Evolutionary conservation across 1,140 invertebrate genomes (phyloP), one percentile per base, ranked within the genome.

Genomic region (Camponotus vicinus): DNA sequence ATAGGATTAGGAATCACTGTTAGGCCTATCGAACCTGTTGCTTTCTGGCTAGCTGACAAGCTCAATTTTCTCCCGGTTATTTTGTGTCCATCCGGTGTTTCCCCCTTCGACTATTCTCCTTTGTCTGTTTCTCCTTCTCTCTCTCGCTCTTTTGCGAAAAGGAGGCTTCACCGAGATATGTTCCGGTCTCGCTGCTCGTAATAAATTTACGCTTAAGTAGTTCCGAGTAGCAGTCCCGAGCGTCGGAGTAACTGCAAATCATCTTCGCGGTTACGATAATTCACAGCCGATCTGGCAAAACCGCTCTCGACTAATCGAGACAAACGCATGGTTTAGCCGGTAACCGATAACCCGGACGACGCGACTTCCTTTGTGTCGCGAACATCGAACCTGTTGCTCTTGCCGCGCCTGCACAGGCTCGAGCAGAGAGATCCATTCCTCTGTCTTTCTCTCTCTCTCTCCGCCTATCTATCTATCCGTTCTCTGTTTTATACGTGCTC

Each of bases 381-480:
- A 73, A 85, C 49, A 59, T 55, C 86, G 88, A 88, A 90, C 89
- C 89, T 90, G 89, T 90, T 90, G 89, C 89, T 85, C 64, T 66
- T 40, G 71, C 45, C 32, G 66, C 42, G 52, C 49, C 40, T 80
- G 85, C 84, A 42, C 87, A 69, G 66, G 85, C 49, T 18, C 42
- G 66, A 34, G 37, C 8, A 55, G 34, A 55, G 34, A 55, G 55
- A 21, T 21, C 78, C 61, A 57, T 64, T 55, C 78, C 61, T 18
- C 59, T 67, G 42, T 79, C 32, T 15, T 15, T 59, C 77, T 55
- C 32, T 85, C 61, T 18, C 21, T 55, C 77, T 67, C 4, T 67
- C 61, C 21, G 3, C 11, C 66, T 37, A 42, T 57, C 34, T 49
- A 34, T 79, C 21, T 59, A 45, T 71, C 37, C 37, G 40, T 61